Conservation (phyloP, 2,888 invertebrate genomes). For the Scrobipalpa atriplicella region DNA sequence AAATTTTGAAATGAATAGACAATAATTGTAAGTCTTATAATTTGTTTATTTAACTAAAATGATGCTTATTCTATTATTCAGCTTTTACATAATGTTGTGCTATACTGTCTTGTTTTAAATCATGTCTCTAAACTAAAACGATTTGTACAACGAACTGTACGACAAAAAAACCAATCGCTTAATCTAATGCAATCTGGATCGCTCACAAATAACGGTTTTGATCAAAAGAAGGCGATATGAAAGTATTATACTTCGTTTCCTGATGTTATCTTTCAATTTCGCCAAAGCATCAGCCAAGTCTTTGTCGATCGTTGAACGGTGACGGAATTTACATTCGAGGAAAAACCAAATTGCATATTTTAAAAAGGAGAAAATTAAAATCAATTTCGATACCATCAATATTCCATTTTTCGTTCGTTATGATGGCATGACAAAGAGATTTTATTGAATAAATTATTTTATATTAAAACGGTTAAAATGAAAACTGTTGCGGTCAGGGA, state of each 20-base stretch:
- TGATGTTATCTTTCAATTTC: slow-evolving; percentile 32
- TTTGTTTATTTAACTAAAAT: too few relatives aligned
- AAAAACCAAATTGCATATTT: slow-evolving; percentile 51
- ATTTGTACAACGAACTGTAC: too few relatives aligned
- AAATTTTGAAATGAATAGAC: too few relatives aligned
- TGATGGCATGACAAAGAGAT: slow-evolving; percentile 68
- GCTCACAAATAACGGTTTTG: not conserved
- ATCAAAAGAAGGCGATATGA: slow-evolving; percentile 7
- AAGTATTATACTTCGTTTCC: slow-evolving; percentile 13
- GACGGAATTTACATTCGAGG: slow-evolving; percentile 36
- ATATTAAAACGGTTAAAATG: slow-evolving; percentile 65
- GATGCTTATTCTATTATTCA: too few relatives aligned
- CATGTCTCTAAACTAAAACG: too few relatives aligned
- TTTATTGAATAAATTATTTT: slow-evolving; percentile 78
- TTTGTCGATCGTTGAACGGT: slow-evolving; percentile 17
- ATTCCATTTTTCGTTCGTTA: slow-evolving; percentile 71
- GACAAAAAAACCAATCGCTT: not conserved
- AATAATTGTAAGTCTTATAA: too few relatives aligned
- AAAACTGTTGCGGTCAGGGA: slow-evolving; percentile 35
- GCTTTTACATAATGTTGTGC: too few relatives aligned
- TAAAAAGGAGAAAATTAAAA: slow-evolving; percentile 57
- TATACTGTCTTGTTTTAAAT: too few relatives aligned
- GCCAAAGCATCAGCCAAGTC: slow-evolving; percentile 22
- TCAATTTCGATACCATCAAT: slow-evolving; percentile 67
- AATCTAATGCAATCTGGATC: not conserved